phyloP scores from a whole-genome alignment of 2,797 vertebrate species.

The Rallus crepitans region DNA sequence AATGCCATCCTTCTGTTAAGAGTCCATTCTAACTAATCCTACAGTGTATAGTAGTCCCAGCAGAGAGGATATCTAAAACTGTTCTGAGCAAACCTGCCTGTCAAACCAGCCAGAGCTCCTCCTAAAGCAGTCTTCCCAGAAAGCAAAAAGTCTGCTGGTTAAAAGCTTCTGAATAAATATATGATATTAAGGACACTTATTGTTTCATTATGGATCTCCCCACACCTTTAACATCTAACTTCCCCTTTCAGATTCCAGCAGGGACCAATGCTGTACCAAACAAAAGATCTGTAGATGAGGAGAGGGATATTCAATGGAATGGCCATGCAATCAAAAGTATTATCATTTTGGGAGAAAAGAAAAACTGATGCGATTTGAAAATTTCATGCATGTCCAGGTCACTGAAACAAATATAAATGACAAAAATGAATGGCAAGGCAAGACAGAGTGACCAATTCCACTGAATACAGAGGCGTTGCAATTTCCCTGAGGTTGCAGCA shows the following conservation, averaged over 20 bases:
- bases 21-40: background rate
- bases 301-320: slow-evolving; percentile 83
- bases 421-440: slow-evolving; percentile 80
- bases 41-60: background rate
- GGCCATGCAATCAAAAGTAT: slow-evolving; percentile 84
- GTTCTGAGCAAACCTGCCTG: background rate
- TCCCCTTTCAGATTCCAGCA: background rate
- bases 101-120: slow-evolving; percentile 6
- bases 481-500: slow-evolving; percentile 89
- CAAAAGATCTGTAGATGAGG: slow-evolving; percentile 72
- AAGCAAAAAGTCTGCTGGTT: background rate
- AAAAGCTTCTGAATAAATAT: background rate
- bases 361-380: slow-evolving; percentile 72
- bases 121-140: background rate
- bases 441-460: slow-evolving; percentile 85
- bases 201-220: background rate
- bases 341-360: slow-evolving; percentile 35
- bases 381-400: slow-evolving; percentile 82
- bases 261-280: slow-evolving; percentile 2
- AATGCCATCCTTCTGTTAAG: background rate
- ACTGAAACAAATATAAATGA: slow-evolving; percentile 82
- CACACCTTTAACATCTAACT: background rate
- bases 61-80: background rate
- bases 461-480: slow-evolving; percentile 82
- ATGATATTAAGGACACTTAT: background rate